A percentile compares a stretch with the other conserved stretches of the same genome.
Evolutionary conservation across 2,113 vertebrate genomes (phyloP).

Genomic region (Antechinus stuartii): DNA sequence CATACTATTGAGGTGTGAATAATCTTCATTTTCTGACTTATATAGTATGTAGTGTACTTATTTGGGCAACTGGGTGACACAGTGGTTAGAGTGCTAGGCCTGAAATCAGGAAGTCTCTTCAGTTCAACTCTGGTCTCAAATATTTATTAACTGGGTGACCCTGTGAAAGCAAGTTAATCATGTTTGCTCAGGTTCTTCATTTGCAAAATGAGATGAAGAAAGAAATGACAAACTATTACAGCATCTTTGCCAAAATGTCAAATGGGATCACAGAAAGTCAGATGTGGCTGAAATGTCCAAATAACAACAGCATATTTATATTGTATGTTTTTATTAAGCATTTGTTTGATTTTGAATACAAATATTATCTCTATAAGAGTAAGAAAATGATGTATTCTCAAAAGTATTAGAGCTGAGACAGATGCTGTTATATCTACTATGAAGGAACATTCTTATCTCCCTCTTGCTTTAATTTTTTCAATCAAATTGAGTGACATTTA

Average conservation of each 20-base stretch:
- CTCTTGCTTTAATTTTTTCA: background rate
- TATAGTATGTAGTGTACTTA: background rate
- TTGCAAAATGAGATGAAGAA: background rate
- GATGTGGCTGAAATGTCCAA: background rate
- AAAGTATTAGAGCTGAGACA: slow-evolving; percentile 29
- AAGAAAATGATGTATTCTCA: slow-evolving; percentile 45
- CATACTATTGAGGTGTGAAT: no score
- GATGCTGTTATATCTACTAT: background rate
- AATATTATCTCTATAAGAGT: slow-evolving; percentile 42
- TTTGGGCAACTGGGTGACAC: no score
- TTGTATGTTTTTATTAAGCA: slow-evolving; percentile 22
- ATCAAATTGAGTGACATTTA: slow-evolving; percentile 14
- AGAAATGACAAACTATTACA: background rate
- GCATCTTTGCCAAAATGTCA: background rate
- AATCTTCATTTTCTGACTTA: background rate
- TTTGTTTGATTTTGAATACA: slow-evolving; percentile 15
- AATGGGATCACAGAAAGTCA: background rate
- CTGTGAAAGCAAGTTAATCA: background rate
- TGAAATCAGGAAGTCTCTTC: background rate
- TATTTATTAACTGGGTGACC: background rate
- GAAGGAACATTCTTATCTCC: background rate
- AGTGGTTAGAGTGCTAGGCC: background rate
- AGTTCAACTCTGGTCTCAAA: background rate
- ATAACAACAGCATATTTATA: background rate
- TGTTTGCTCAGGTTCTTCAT: background rate